A percentile compares a stretch with the other conserved stretches of the same genome.
phyloP scores from a whole-genome alignment of 2,888 invertebrate species.

The Heliconius erato region DNA sequence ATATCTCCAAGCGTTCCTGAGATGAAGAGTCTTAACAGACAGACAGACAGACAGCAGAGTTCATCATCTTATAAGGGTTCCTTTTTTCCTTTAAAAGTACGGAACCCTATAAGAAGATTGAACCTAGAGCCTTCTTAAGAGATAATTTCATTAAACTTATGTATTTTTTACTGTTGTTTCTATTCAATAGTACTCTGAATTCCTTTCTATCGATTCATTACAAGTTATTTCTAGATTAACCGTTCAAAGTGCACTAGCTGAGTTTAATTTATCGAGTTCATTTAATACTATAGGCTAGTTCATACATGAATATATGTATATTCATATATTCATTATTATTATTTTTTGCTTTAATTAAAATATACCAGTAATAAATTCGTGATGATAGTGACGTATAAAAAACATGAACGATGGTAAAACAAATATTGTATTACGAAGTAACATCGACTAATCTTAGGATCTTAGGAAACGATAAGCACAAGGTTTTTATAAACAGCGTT shows the following conservation, averaged over 20 bases:
- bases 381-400: too few species aligned
- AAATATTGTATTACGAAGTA: not conserved
- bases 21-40: too few species aligned
- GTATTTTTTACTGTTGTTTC: not conserved
- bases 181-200: not conserved
- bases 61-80: too few species aligned
- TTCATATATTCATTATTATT: not conserved
- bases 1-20: too few species aligned
- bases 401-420: too few species aligned
- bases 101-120: too few species aligned
- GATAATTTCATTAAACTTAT: not conserved
- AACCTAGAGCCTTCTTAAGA: too few species aligned
- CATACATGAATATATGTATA: not conserved
- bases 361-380: too few species aligned
- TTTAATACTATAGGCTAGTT: not conserved
- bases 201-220: conserved; percentile 11
- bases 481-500: not conserved
- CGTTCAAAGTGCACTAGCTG: conserved; percentile 20
- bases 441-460: not conserved
- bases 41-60: too few species aligned
- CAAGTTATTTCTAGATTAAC: conserved; percentile 20
- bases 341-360: too few species aligned
- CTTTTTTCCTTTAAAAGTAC: too few species aligned
- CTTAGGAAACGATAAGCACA: not conserved
- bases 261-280: not conserved